Evolutionary conservation across 2,888 invertebrate genomes (phyloP).

Genomic region (Andrena marginata): DNA sequence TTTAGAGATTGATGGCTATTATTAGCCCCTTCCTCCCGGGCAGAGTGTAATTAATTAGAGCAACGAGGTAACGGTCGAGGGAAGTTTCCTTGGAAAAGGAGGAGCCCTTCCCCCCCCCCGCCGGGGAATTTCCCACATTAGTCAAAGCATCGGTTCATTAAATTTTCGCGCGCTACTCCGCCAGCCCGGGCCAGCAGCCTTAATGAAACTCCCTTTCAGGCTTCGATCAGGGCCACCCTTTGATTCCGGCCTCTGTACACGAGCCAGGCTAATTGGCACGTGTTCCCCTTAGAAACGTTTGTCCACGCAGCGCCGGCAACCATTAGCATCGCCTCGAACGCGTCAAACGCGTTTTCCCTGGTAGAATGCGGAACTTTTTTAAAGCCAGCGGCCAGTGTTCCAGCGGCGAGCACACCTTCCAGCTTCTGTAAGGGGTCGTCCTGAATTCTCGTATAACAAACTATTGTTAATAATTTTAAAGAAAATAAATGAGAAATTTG

Average conservation of each 20-base stretch:
- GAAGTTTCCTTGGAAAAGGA: slow-evolving; percentile 7
- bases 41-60: slow-evolving; percentile 17
- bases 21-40: not conserved
- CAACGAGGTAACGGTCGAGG: slow-evolving; percentile 13
- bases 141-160: slow-evolving; percentile 30
- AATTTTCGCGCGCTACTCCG: slow-evolving; percentile 24
- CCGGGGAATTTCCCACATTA: slow-evolving; percentile 25
- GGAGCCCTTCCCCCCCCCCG: slow-evolving; percentile 1
- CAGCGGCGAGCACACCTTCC: too few species aligned
- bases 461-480: too few species aligned
- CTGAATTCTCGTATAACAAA: too few species aligned
- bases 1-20: slow-evolving; percentile 6
- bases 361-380: not conserved
- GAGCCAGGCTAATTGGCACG: slow-evolving; percentile 25
- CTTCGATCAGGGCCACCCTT: slow-evolving; percentile 32
- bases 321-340: not conserved
- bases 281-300: slow-evolving; percentile 18
- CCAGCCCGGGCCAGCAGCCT: not conserved
- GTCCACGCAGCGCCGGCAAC: slow-evolving; percentile 4
- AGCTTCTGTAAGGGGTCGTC: too few species aligned
- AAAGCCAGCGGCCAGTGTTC: too few species aligned
- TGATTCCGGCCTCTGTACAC: slow-evolving; percentile 21
- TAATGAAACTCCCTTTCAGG: slow-evolving; percentile 29
- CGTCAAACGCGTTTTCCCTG: not conserved
- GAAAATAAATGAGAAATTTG: too few species aligned